phyloP scores from a whole-genome alignment of 2,888 invertebrate genomes.

The Drosophila quinaria region DNA sequence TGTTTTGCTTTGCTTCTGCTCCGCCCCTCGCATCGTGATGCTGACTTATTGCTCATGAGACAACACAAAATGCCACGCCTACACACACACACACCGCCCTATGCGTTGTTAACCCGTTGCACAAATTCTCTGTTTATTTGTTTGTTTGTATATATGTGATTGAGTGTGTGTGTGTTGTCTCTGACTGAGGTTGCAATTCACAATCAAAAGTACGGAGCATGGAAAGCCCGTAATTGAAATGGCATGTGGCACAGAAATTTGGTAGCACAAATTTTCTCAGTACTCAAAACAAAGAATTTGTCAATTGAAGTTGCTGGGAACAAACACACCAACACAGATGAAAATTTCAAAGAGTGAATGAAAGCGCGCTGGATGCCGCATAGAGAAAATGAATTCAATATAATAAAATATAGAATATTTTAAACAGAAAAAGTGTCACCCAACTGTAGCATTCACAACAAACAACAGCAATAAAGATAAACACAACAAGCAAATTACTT shows the following conservation, averaged over 20 bases:
- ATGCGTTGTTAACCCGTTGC: conserved; percentile 22
- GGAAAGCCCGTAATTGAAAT: conserved; percentile 32
- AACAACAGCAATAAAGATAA: conserved; percentile 9
- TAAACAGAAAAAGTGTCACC: neutral
- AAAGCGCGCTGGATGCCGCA: too few relatives aligned
- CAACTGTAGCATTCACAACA: neutral
- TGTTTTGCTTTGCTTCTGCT: neutral
- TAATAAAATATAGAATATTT: conserved; percentile 4
- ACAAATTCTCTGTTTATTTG: conserved; percentile 8
- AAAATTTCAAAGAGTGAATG: conserved; percentile 7
- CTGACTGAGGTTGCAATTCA: conserved; percentile 26
- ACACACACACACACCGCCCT: neutral
- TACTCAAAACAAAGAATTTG: conserved; percentile 30
- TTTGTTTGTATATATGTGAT: neutral
- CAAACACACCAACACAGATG: conserved; percentile 13
- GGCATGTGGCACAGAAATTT: conserved; percentile 30
- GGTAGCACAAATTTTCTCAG: conserved; percentile 4
- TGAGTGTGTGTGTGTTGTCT: conserved; percentile 6
- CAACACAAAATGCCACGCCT: conserved; percentile 25
- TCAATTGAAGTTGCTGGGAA: conserved; percentile 19
- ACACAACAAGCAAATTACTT: neutral
- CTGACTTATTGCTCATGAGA: conserved; percentile 43
- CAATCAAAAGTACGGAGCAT: conserved; percentile 38
- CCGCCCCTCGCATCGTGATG: conserved; percentile 8
- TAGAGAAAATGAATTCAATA: neutral